These are phyloP conservation scores for Drosophila tsacasi DNA, from an alignment of 1,140 invertebrate species.

Conservation along the genomic window DNA sequence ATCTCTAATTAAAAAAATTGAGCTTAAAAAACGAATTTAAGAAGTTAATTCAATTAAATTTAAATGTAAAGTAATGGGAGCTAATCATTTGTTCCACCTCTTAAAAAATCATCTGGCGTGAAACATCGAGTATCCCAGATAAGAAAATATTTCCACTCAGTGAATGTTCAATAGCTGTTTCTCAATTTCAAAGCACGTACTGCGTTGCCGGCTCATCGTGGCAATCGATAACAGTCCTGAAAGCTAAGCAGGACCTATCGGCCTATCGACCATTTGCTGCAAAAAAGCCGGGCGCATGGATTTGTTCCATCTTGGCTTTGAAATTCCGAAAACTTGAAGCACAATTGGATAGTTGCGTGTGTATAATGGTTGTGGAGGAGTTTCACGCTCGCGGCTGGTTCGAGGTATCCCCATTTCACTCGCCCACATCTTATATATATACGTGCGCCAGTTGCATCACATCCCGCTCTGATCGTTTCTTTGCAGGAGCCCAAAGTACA, in stretches of 20 bases:
- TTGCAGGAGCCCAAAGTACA: conserved; percentile 73
- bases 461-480: conserved; percentile 12
- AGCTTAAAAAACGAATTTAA: background rate
- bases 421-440: conserved; percentile 8
- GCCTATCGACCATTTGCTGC: conserved; percentile 25
- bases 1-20: background rate
- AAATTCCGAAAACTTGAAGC: background rate
- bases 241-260: conserved; percentile 44
- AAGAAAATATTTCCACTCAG: conserved; percentile 58
- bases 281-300: conserved; percentile 45
- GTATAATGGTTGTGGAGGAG: conserved; percentile 46
- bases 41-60: background rate
- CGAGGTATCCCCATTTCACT: conserved; percentile 51
- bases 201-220: conserved; percentile 39
- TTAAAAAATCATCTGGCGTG: background rate
- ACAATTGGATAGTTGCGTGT: conserved; percentile 25
- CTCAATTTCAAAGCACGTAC: conserved; percentile 7
- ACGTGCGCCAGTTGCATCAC: conserved; percentile 61
- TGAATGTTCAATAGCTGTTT: conserved; percentile 27
- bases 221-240: conserved; percentile 35
- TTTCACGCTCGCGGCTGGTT: conserved; percentile 79
- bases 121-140: conserved; percentile 31
- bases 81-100: background rate
- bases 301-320: conserved; percentile 2
- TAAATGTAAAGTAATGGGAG: background rate